phyloP scores from a whole-genome alignment of 2,113 vertebrate genomes.

The Psilopogon haemacephalus region DNA sequence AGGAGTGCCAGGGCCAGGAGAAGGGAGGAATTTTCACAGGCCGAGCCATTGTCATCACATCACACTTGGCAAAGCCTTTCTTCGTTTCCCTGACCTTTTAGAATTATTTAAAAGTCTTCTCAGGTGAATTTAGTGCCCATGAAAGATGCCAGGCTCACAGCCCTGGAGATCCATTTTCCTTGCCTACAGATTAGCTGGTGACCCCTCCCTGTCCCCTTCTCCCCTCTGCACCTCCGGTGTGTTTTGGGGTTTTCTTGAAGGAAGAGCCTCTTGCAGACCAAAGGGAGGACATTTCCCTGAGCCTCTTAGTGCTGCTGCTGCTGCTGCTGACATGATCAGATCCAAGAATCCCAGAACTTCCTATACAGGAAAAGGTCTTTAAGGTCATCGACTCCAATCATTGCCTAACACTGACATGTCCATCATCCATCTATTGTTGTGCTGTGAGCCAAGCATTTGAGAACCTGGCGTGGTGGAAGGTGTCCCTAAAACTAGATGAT shows the following conservation, averaged over 20 bases:
- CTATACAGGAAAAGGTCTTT: too few species aligned
- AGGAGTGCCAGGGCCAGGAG: not conserved
- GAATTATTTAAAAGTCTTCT: slow-evolving; percentile 31
- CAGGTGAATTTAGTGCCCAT: slow-evolving; percentile 14
- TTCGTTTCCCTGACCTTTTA: not conserved
- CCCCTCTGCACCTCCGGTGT: not conserved
- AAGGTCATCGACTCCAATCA: too few species aligned
- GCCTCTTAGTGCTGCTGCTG: not conserved
- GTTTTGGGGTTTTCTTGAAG: not conserved
- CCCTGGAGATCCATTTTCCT: not conserved
- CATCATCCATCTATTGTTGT: not conserved
- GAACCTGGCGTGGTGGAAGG: not conserved
- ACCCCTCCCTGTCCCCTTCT: not conserved
- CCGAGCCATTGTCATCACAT: slow-evolving; percentile 32
- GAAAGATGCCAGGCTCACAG: slow-evolving; percentile 1
- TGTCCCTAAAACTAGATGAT: too few species aligned
- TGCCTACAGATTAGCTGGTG: not conserved
- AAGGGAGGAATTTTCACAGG: not conserved
- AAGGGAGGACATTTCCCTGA: not conserved
- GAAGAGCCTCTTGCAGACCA: not conserved
- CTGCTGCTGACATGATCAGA: not conserved
- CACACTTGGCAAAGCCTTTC: slow-evolving; percentile 25
- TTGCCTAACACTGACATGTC: too few species aligned
- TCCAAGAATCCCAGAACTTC: not conserved
- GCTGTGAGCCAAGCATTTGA: not conserved